A percentile compares a stretch with the other conserved stretches of the same genome.
Conservation (phyloP, 2,888 invertebrate genomes). For the Bunonema sp. region DNA sequence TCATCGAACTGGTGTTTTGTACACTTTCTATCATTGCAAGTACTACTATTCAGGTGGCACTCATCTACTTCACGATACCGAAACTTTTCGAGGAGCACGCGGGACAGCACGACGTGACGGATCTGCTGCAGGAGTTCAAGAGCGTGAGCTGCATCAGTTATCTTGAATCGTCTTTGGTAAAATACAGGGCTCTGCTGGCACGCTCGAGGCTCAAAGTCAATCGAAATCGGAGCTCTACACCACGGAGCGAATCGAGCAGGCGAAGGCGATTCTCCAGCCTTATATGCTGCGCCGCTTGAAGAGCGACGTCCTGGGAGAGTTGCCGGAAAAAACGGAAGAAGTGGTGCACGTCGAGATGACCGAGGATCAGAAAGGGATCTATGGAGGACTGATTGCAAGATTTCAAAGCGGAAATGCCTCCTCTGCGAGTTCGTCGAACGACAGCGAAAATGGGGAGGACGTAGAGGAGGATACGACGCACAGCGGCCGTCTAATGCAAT, state of each 20-base stretch:
- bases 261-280: conserved; percentile 85
- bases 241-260: conserved; percentile 72
- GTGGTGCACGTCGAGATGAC: conserved; percentile 60
- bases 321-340: conserved; percentile 67
- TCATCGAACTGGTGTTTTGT: conserved; percentile 80
- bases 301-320: conserved; percentile 52
- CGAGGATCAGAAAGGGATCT: conserved; percentile 60
- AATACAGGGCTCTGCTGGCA: not conserved
- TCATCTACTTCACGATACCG: conserved; percentile 88
- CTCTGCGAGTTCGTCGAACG: no score
- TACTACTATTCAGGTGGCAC: no score
- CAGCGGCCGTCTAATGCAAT: conserved; percentile 88
- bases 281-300: conserved; percentile 78
- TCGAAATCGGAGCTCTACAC: no score
- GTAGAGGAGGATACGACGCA: no score
- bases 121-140: not conserved
- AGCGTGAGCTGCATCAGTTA: not conserved
- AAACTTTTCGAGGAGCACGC: conserved; percentile 58
- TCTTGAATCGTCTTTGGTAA: not conserved
- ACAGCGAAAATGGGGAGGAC: no score
- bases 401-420: no score
- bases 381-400: conserved; percentile 46
- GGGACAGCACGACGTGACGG: not conserved
- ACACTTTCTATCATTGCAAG: no score
- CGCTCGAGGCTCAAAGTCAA: not conserved